A percentile compares a stretch with the other conserved stretches of the same genome.
phyloP scores from a whole-genome alignment of 2,113 vertebrate species.

The Ciconia maguari region DNA sequence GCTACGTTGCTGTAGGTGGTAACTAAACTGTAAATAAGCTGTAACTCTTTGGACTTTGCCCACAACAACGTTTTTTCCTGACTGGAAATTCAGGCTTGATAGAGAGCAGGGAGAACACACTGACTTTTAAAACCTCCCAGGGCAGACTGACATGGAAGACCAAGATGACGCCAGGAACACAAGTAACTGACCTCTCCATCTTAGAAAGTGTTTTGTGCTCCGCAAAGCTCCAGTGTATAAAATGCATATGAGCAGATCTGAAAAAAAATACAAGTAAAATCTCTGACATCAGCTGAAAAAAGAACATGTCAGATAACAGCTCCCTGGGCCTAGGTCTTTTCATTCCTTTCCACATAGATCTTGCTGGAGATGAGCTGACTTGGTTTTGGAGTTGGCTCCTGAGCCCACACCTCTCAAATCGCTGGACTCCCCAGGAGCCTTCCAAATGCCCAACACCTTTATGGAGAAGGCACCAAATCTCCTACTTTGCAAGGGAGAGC shows the following conservation, averaged over 20 bases:
- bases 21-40: conserved; percentile 50
- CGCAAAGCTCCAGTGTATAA: background rate
- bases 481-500: background rate
- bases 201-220: background rate
- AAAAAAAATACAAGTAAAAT: background rate
- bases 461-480: background rate
- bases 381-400: background rate
- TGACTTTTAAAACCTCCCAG: conserved; percentile 2
- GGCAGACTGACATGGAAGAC: conserved; percentile 36
- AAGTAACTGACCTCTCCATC: background rate
- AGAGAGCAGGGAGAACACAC: background rate
- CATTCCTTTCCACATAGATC: background rate
- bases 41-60: conserved; percentile 3
- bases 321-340: background rate
- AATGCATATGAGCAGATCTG: background rate
- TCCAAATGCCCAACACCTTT: background rate
- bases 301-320: background rate
- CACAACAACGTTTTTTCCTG: background rate
- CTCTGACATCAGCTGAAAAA: background rate
- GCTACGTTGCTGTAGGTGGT: background rate
- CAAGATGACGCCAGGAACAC: background rate
- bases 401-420: background rate
- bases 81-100: conserved; percentile 9
- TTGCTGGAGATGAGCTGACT: background rate
- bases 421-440: background rate